Evolutionary conservation across 92 coral and sea anemone species (phyloP).

Genomic region (Bergia puertoricense): DNA sequence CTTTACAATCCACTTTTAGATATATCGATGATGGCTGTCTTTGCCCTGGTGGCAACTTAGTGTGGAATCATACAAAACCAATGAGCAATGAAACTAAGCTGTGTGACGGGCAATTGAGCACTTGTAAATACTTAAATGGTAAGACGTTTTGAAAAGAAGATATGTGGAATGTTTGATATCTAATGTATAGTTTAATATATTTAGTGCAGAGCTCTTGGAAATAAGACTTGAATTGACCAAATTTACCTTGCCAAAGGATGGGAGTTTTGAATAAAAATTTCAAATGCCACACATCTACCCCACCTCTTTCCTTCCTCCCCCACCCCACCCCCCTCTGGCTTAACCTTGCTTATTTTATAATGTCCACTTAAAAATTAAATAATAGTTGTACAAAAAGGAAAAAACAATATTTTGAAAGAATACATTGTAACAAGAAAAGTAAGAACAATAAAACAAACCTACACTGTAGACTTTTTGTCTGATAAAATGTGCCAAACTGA

Average conservation of each 20-base stretch:
- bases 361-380: too few species aligned
- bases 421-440: too few species aligned
- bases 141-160: conserved; percentile 5
- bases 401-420: too few species aligned
- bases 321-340: not conserved
- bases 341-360: too few species aligned
- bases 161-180: not conserved
- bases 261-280: too few species aligned
- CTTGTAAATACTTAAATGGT: conserved; percentile 72
- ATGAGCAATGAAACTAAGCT: conserved; percentile 12
- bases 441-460: too few species aligned
- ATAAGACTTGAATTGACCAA: too few species aligned
- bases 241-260: too few species aligned
- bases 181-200: not conserved
- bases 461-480: not conserved
- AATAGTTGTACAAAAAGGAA: not conserved
- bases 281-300: too few species aligned
- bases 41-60: conserved; percentile 68
- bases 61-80: conserved; percentile 55
- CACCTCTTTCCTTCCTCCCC: too few species aligned
- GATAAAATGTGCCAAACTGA: not conserved
- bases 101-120: conserved; percentile 57
- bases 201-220: too few species aligned
- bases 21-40: conserved; percentile 54
- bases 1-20: conserved; percentile 33